phyloP scores from a whole-genome alignment of 2,113 vertebrate species.

The Fregata magnificens region DNA sequence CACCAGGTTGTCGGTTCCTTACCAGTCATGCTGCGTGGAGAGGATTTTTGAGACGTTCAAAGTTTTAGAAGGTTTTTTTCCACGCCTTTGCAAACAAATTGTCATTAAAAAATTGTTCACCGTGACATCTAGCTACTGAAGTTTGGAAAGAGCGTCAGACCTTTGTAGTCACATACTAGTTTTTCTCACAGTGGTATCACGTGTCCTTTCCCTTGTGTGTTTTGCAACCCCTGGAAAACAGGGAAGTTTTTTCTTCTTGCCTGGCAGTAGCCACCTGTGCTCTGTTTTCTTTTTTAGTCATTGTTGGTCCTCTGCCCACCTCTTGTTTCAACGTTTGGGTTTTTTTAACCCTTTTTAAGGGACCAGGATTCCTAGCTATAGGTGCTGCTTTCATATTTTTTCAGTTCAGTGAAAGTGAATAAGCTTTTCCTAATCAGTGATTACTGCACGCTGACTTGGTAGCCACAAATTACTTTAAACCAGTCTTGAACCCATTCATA shows the following conservation, averaged over 20 bases:
- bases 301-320: constrained; percentile 22
- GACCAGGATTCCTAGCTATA: background rate
- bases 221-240: background rate
- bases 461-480: constrained; percentile 43
- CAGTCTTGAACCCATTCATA: constrained; percentile 33
- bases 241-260: background rate
- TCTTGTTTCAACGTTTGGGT: background rate
- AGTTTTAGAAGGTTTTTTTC: background rate
- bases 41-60: background rate
- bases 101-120: background rate
- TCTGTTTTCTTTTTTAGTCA: constrained; percentile 31
- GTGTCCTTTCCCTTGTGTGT: background rate
- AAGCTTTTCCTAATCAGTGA: constrained; percentile 38
- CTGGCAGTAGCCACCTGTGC: constrained; percentile 7
- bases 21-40: background rate
- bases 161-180: background rate
- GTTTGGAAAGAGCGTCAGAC: background rate
- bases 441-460: constrained; percentile 34
- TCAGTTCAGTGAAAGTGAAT: constrained; percentile 35
- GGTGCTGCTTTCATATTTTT: constrained; percentile 32
- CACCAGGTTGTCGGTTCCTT: background rate
- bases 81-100: background rate
- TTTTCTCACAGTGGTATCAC: background rate
- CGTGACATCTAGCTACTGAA: background rate
- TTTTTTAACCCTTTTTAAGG: constrained; percentile 31